phyloP scores from a whole-genome alignment of 2,797 vertebrate species.

The Brotula barbata region DNA sequence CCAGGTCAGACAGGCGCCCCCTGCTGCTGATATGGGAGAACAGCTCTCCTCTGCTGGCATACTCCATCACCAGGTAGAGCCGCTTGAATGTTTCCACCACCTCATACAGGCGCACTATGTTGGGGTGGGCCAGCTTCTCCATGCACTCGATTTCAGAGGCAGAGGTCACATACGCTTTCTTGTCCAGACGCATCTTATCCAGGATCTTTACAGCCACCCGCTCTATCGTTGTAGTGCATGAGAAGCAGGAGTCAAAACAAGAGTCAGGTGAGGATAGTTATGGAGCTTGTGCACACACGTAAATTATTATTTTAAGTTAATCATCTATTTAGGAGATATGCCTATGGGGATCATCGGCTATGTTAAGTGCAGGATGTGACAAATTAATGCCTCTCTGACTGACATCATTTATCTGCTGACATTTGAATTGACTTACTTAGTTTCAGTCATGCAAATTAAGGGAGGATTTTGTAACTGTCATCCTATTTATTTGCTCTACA shows the following conservation, averaged over 20 bases:
- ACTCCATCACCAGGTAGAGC: conserved; percentile 80
- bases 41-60: conserved; percentile 76
- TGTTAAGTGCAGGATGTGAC: no score
- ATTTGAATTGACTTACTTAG: conserved; percentile 52
- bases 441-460: background rate
- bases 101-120: conserved; percentile 79
- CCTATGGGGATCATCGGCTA: conserved; percentile 9
- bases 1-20: conserved; percentile 75
- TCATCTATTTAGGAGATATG: conserved; percentile 8
- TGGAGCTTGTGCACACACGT: no score
- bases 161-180: conserved; percentile 57
- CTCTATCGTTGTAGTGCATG: conserved; percentile 52
- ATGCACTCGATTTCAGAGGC: conserved; percentile 76
- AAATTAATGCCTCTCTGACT: no score
- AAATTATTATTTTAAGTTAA: no score
- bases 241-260: conserved; percentile 7
- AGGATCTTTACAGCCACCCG: conserved; percentile 81
- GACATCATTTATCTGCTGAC: conserved; percentile 52
- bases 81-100: conserved; percentile 76
- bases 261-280: conserved; percentile 8
- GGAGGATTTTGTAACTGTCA: no score
- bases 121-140: conserved; percentile 79
- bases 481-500: no score
- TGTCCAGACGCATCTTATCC: conserved; percentile 71
- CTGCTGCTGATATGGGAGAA: conserved; percentile 74